These are phyloP conservation scores for Hassar affinis DNA, from an alignment of 2,113 vertebrate species.

Conservation along the genomic window DNA sequence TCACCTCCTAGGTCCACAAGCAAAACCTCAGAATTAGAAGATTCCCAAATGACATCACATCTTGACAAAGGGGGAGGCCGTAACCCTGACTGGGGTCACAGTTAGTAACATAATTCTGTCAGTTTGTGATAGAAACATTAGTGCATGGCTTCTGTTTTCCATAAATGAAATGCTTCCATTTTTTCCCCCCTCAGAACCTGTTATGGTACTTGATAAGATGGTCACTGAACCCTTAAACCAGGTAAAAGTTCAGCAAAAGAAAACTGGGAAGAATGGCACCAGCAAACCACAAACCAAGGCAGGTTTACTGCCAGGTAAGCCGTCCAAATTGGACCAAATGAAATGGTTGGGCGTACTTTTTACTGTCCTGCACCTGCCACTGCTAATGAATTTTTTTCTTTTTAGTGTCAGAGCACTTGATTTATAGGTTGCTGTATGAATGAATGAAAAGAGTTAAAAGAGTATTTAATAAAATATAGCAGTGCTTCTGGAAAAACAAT, in stretches of 20 bases:
- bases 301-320: too few relatives aligned
- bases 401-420: too few relatives aligned
- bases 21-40: constrained; percentile 32
- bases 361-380: too few relatives aligned
- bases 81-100: not conserved
- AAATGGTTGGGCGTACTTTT: too few relatives aligned
- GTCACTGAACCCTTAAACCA: constrained; percentile 61
- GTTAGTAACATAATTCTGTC: not conserved
- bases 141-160: not conserved
- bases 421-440: too few relatives aligned
- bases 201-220: not conserved
- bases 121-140: not conserved
- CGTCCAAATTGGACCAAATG: too few relatives aligned
- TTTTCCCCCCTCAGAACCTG: constrained; percentile 30
- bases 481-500: too few relatives aligned
- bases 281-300: constrained; percentile 16
- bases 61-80: not conserved
- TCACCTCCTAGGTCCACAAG: constrained; percentile 64
- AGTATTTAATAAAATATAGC: too few relatives aligned
- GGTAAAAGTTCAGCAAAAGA: constrained; percentile 56
- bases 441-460: too few relatives aligned
- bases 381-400: too few relatives aligned
- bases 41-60: not conserved
- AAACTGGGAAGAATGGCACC: not conserved
- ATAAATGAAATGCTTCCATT: not conserved